Conservation (phyloP, 2,113 vertebrate species). For the Cyanistes caeruleus region DNA sequence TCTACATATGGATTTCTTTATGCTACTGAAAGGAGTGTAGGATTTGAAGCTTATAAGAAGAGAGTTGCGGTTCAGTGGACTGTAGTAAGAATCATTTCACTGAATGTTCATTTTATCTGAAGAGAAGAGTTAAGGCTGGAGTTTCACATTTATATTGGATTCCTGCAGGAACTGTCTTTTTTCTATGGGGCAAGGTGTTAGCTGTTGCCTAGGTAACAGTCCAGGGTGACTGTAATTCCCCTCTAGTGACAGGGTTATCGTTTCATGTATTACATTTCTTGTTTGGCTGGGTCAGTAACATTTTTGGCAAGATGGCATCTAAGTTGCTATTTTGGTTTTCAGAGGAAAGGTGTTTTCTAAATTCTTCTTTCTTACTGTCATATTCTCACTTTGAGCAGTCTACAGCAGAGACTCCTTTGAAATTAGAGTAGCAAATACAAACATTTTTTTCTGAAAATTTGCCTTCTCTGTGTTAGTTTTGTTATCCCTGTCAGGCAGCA, state of each 20-base stretch:
- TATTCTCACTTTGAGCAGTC: background rate
- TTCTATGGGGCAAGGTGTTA: background rate
- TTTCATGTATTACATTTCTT: background rate
- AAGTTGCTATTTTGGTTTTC: background rate
- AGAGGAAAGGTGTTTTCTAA: background rate
- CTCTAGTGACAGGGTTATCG: background rate
- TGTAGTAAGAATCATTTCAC: background rate
- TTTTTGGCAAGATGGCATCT: background rate
- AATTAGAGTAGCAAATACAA: background rate
- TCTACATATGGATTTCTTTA: background rate
- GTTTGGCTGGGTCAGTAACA: background rate
- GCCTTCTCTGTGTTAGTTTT: background rate
- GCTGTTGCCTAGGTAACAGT: background rate
- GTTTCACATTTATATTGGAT: background rate
- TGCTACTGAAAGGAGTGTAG: background rate
- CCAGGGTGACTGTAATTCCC: background rate
- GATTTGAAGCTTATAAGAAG: background rate
- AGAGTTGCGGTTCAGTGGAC: background rate
- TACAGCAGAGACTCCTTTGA: background rate
- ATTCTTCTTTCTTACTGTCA: background rate
- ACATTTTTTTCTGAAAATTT: background rate
- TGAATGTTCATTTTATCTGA: background rate
- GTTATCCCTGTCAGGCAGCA: background rate
- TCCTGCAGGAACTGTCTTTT: background rate
- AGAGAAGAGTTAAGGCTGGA: background rate